These are phyloP conservation scores for Anoplius nigerrimus DNA, from an alignment of 2,888 invertebrate genomes.

Conservation along the genomic window DNA sequence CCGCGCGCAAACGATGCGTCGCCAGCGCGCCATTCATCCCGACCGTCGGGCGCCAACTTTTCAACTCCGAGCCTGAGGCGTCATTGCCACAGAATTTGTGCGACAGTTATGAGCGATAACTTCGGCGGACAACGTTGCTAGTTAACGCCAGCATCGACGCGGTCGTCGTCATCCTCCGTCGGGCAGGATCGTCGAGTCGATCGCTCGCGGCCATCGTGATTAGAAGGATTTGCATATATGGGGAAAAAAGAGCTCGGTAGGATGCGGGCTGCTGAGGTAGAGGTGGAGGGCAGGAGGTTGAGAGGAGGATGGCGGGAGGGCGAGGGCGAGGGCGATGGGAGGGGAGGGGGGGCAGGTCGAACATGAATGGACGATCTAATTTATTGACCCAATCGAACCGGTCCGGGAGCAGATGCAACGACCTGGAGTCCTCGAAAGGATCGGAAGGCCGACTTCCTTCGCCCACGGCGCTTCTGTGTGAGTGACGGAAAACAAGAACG, in stretches of 20 bases:
- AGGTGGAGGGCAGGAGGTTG: background rate
- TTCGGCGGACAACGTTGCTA: no score
- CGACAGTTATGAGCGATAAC: no score
- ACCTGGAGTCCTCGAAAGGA: constrained; percentile 20
- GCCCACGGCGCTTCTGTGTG: constrained; percentile 23
- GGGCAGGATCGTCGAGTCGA: background rate
- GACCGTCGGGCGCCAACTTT: no score
- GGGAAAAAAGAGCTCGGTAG: no score
- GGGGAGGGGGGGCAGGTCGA: constrained; percentile 23
- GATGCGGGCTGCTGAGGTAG: no score
- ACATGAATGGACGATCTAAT: constrained; percentile 45
- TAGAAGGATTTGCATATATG: background rate
- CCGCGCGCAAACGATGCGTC: no score
- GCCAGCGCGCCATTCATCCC: no score
- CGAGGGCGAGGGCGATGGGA: background rate
- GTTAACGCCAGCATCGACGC: no score
- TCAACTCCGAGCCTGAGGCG: no score
- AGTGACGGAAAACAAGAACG: constrained; percentile 4
- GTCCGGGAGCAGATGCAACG: constrained; percentile 32
- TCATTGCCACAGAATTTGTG: no score
- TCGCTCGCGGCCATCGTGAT: background rate
- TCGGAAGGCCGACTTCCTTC: constrained; percentile 26
- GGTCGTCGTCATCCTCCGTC: no score
- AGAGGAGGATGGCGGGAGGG: no score
- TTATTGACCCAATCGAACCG: constrained; percentile 47